Percentiles rank a stretch among this genome's conserved stretches.
These are phyloP conservation scores for Agrotis puta DNA, from an alignment of 2,888 invertebrate genomes.

Conservation along the genomic window DNA sequence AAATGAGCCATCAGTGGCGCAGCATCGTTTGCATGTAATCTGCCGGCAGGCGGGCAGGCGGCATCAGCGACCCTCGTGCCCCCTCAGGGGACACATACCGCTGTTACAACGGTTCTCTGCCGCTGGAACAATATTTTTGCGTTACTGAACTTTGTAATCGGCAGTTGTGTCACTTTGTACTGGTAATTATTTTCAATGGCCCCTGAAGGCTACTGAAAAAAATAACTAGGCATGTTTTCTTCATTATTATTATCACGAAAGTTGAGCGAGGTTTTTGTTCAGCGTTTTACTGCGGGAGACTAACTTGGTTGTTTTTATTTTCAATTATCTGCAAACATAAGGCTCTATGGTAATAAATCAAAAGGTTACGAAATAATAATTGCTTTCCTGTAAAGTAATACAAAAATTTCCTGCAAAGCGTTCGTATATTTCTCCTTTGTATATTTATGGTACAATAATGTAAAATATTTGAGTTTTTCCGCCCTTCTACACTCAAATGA, in stretches of 20 bases:
- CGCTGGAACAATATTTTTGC: constrained; percentile 64
- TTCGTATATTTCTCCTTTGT: constrained; percentile 66
- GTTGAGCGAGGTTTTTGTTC: constrained; percentile 2
- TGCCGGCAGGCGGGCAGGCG: constrained; percentile 68
- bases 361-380: constrained; percentile 17
- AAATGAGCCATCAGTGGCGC: constrained; percentile 88
- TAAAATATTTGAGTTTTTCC: constrained; percentile 77
- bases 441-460: constrained; percentile 70
- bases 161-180: constrained; percentile 21
- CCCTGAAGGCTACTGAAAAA: constrained; percentile 16
- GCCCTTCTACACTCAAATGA: constrained; percentile 76
- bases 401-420: constrained; percentile 14
- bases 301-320: constrained; percentile 6
- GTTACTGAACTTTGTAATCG: constrained; percentile 46
- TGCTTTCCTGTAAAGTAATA: constrained; percentile 8
- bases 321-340: background rate
- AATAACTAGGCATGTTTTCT: constrained; percentile 6
- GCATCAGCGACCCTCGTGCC: constrained; percentile 77
- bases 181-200: constrained; percentile 40
- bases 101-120: constrained; percentile 66
- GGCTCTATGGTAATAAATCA: background rate
- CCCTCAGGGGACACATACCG: constrained; percentile 74
- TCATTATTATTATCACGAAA: constrained; percentile 10
- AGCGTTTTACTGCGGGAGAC: background rate
- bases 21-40: constrained; percentile 89